phyloP scores from a whole-genome alignment of 2,797 vertebrate species.

The Pangasius sanitwongsei region DNA sequence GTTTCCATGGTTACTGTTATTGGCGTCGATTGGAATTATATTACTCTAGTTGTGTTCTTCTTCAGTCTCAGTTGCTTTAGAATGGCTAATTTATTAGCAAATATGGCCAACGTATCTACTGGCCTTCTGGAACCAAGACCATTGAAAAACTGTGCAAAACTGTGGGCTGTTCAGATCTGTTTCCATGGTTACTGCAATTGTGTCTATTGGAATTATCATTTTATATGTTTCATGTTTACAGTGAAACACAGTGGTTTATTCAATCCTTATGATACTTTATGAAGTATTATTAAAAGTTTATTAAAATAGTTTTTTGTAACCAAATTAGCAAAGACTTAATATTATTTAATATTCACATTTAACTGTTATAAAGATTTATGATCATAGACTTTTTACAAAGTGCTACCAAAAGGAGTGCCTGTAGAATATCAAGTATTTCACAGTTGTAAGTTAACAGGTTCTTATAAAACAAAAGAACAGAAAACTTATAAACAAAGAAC shows the following conservation, averaged over 20 bases:
- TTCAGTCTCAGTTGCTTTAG: not conserved
- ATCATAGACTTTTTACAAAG: not conserved
- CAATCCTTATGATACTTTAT: not conserved
- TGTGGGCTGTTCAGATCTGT: not conserved
- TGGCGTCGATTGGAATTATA: not conserved
- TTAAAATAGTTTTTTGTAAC: not conserved
- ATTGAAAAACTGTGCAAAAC: not conserved
- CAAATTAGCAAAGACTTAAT: not conserved
- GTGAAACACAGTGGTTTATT: not conserved
- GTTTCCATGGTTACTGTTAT: not conserved
- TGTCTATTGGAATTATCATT: too few species aligned
- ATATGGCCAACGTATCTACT: not conserved
- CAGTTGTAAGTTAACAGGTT: not conserved
- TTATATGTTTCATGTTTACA: not conserved
- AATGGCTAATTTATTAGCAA: not conserved
- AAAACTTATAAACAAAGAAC: not conserved
- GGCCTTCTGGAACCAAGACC: not conserved
- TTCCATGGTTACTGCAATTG: conserved; percentile 15
- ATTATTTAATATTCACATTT: not conserved
- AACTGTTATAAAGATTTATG: not conserved
- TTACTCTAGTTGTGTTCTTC: not conserved
- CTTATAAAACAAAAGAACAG: not conserved
- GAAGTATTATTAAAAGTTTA: not conserved
- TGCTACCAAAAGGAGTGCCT: not conserved
- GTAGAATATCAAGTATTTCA: not conserved